Conservation (phyloP, 2,888 invertebrate genomes). For the Thereva unica region DNA sequence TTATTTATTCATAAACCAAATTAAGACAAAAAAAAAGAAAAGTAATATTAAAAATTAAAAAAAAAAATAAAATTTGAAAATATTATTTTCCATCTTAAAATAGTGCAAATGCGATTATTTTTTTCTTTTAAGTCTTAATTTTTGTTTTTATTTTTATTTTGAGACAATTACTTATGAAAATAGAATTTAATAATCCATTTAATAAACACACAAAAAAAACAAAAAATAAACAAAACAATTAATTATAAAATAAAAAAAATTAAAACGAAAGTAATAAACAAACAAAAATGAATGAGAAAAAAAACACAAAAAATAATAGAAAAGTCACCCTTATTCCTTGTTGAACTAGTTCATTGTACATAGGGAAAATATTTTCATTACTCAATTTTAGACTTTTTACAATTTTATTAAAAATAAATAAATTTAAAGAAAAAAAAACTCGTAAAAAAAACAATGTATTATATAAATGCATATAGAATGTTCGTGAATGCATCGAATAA, state of each 20-base stretch:
- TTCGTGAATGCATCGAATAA: no score
- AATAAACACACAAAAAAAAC: no score
- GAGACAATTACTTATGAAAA: neutral
- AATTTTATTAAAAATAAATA: neutral
- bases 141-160: slow-evolving; percentile 12
- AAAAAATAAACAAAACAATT: no score
- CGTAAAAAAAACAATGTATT: neutral
- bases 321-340: no score
- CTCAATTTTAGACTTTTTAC: slow-evolving; percentile 10
- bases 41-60: no score
- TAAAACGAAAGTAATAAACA: no score
- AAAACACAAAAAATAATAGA: no score
- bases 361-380: slow-evolving; percentile 15
- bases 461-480: neutral
- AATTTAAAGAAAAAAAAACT: neutral
- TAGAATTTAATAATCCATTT: no score
- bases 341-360: slow-evolving; percentile 12
- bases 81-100: slow-evolving; percentile 21
- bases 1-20: slow-evolving; percentile 4
- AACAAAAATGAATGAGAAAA: no score
- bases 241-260: no score
- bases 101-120: slow-evolving; percentile 16
- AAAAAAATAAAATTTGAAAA: slow-evolving; percentile 13
- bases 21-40: no score
- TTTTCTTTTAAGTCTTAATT: neutral